These are phyloP conservation scores for Drosophila nigritarsus DNA, from an alignment of 2,888 invertebrate species.

Conservation along the genomic window DNA sequence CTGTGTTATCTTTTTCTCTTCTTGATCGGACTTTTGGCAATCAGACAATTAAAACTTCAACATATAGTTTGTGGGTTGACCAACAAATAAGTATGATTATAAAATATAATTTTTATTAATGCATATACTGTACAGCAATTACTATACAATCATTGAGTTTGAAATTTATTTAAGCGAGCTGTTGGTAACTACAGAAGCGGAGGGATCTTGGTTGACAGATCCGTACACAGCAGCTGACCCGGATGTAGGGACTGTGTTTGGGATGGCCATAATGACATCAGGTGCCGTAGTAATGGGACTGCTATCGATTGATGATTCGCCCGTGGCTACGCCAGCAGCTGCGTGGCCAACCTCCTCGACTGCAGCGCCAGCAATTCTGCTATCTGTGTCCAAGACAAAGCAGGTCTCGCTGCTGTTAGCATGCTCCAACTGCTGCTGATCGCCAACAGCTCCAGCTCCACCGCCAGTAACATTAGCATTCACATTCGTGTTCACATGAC, in stretches of 20 bases:
- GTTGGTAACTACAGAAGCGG: slow-evolving; percentile 65
- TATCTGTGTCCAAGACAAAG: slow-evolving; percentile 58
- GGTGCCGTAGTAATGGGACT: slow-evolving; percentile 64
- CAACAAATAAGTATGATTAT: not conserved
- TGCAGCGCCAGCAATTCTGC: slow-evolving; percentile 50
- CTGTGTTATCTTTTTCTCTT: slow-evolving; percentile 19
- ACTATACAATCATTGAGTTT: not conserved
- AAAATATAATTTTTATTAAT: not conserved
- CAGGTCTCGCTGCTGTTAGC: slow-evolving; percentile 48
- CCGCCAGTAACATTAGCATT: slow-evolving; percentile 10
- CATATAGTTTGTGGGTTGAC: not conserved
- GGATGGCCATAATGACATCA: slow-evolving; percentile 9
- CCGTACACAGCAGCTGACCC: slow-evolving; percentile 42
- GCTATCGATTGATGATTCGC: slow-evolving; percentile 53
- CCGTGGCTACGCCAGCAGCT: slow-evolving; percentile 22
- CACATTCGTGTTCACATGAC: slow-evolving; percentile 38
- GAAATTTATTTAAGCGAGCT: slow-evolving; percentile 62
- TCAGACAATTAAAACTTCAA: not conserved
- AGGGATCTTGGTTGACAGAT: slow-evolving; percentile 80
- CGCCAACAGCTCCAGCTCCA: slow-evolving; percentile 1
- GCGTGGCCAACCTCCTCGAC: slow-evolving; percentile 23
- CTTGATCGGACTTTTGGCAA: not conserved
- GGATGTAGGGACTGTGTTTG: slow-evolving; percentile 4
- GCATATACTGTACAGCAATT: no score
- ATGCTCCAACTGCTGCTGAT: slow-evolving; percentile 46